Percentiles rank a stretch among this genome's conserved stretches.
Evolutionary conservation across 2,113 vertebrate genomes (phyloP).

Genomic region (Phodopus roborovskii): DNA sequence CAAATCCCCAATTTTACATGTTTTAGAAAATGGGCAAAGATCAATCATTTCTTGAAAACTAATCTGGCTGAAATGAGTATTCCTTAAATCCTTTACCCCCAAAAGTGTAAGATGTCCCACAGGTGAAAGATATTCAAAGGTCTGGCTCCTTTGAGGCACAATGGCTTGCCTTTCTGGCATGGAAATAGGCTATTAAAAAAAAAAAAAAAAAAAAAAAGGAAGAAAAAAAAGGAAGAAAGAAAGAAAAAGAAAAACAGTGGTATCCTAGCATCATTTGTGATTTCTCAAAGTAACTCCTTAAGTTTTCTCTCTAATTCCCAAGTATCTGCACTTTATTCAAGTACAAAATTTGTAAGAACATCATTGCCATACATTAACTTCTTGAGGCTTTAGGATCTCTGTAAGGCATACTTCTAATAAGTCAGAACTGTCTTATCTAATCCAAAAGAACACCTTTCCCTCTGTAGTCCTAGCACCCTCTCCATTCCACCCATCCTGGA

Average conservation of each 20-base stretch:
- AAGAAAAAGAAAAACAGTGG: no score
- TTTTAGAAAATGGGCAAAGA: conserved; percentile 28
- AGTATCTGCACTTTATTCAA: neutral
- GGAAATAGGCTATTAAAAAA: neutral
- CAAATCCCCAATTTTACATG: conserved; percentile 34
- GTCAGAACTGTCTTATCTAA: neutral
- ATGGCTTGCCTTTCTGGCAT: neutral
- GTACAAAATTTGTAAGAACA: neutral
- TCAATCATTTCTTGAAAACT: conserved; percentile 37
- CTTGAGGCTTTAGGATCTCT: neutral
- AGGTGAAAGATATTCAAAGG: neutral
- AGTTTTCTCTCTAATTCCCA: neutral
- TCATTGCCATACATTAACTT: neutral
- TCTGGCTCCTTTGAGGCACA: neutral
- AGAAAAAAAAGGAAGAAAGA: no score
- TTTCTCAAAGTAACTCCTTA: conserved; percentile 13
- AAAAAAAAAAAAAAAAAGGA: no score
- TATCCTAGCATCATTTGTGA: neutral
- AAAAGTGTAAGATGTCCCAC: neutral
- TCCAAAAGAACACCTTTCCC: neutral
- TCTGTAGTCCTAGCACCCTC: neutral
- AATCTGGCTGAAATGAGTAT: conserved; percentile 33
- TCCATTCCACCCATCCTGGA: neutral
- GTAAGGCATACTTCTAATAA: neutral
- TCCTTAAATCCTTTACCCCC: neutral